Conservation (phyloP, 2,888 invertebrate genomes). For the Phrixothrix hirtus region DNA sequence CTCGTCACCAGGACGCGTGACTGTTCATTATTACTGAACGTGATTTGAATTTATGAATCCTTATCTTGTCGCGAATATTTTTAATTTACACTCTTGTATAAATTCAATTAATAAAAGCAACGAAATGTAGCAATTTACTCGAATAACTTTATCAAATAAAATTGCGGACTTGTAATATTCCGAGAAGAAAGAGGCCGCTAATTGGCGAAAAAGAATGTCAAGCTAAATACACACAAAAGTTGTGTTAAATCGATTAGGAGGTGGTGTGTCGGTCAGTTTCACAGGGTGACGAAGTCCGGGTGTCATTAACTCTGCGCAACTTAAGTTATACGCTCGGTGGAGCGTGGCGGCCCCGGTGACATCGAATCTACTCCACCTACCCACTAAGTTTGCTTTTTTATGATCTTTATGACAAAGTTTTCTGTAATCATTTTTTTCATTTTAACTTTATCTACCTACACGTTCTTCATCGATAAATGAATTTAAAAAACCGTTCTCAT, state of each 20-base stretch:
- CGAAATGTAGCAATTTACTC: too few species aligned
- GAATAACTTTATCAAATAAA: too few species aligned
- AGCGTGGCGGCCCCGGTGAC: conserved; percentile 25
- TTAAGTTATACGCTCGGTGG: conserved; percentile 26
- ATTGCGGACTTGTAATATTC: too few species aligned
- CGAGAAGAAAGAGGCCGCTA: conserved; percentile 22
- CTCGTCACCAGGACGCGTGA: conserved; percentile 2
- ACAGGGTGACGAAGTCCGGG: conserved; percentile 26
- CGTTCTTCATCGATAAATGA: too few species aligned
- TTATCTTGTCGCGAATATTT: too few species aligned
- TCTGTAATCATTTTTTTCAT: neutral
- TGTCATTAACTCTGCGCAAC: conserved; percentile 29
- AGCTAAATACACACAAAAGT: conserved; percentile 36
- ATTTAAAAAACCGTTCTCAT: too few species aligned
- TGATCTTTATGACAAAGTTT: neutral
- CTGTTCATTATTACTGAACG: conserved; percentile 3
- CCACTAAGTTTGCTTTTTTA: conserved; percentile 9
- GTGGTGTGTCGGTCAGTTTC: conserved; percentile 32
- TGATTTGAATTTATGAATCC: conserved; percentile 1
- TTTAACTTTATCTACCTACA: too few species aligned
- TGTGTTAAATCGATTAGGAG: conserved; percentile 36
- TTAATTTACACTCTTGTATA: too few species aligned
- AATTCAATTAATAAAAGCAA: too few species aligned
- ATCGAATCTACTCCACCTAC: conserved; percentile 10
- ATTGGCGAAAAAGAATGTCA: conserved; percentile 35